Conservation (phyloP, 2,113 vertebrate genomes). For the Pampusana beccarii region DNA sequence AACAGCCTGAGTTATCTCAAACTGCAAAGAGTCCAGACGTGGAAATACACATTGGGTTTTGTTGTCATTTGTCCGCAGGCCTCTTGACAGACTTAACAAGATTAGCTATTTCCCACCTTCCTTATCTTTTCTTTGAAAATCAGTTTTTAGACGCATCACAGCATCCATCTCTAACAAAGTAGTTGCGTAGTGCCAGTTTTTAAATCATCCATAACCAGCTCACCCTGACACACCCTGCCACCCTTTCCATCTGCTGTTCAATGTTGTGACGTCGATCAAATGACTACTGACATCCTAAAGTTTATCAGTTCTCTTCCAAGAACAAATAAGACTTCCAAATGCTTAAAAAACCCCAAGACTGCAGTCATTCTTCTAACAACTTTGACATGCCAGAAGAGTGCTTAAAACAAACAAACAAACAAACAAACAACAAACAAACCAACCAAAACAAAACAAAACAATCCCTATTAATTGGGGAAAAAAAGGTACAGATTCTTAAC, state of each 20-base stretch:
- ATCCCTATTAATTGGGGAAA: rapidly evolving
- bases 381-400: not conserved
- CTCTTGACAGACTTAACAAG: not conserved
- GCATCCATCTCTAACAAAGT: not conserved
- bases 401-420: too few species aligned
- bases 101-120: not conserved
- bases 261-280: not conserved
- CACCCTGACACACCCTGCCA: not conserved
- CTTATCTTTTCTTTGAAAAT: not conserved
- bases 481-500: not conserved
- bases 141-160: not conserved
- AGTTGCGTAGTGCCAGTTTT: not conserved
- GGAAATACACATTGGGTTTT: not conserved
- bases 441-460: too few species aligned
- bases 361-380: not conserved
- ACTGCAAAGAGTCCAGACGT: not conserved
- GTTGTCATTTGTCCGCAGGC: not conserved
- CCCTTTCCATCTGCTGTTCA: not conserved
- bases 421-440: too few species aligned
- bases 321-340: not conserved
- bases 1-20: not conserved
- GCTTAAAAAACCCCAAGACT: not conserved
- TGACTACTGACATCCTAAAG: not conserved
- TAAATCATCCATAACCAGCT: not conserved
- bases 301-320: not conserved